Base-by-base conservation (phyloP, 2,113 vertebrate genomes). In the Larimichthys polyactis region DNA sequence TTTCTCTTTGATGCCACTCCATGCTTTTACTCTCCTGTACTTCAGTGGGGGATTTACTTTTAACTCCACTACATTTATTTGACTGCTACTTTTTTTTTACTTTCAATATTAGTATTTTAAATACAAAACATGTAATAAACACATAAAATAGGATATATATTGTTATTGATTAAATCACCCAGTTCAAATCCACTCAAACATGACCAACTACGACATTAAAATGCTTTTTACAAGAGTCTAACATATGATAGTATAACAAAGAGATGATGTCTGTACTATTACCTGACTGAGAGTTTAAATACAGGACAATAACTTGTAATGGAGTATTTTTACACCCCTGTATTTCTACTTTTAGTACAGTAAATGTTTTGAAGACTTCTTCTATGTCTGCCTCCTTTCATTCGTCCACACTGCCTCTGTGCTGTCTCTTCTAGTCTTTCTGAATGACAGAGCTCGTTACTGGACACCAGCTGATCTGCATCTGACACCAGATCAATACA, bases 401-500 rank as follows among this genome's bases (percentile, higher is more conserved):
- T 29, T 4, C 64, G 32, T 55, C 46, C 51, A 9, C 20, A 2
- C 70, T 66, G n/a, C 12, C 0, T 66, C 46, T 49, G 0, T 40
- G 70, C 14, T 17, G 12, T 44, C 46, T 69, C 64, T 15, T 88
- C 84, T 87, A 40, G n/a, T 54, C 68, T 84, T 86, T 71, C 19
- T 51, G 68, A 77, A 46, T 55, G 44, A 79, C 62, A 69, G 67
- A 70, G 84, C 66, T 55, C 9, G 49, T 89, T 66, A 87, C 68
- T 52, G 64, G 80, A 92, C 78, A 91, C 89, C 84, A n/a, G 36
- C 51, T 49, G 19, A 68, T 62, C 62, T 32, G 44, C 59, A 90
- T 78, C 79, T 83, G 87, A 93, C 76, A 92, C 87, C 88, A 84
- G 66, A 85, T 80, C 83, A 82, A 68, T 72, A 76, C 67, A 68